A percentile compares a stretch with the other conserved stretches of the same genome.
These are phyloP conservation scores for Rhabdomys pumilio DNA, from an alignment of 2,797 vertebrate species.

Conservation along the genomic window DNA sequence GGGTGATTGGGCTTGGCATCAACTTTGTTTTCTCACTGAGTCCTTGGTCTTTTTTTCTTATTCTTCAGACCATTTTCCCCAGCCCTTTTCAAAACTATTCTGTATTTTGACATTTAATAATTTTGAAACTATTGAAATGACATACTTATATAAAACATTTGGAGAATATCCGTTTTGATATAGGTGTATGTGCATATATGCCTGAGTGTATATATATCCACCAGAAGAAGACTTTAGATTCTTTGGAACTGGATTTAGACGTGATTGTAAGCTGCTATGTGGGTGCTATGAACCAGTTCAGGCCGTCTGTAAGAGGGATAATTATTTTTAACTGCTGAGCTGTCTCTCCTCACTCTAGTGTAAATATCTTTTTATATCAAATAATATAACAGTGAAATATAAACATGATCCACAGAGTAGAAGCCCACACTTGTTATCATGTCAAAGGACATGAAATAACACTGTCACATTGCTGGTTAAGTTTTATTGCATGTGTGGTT, in stretches of 20 bases:
- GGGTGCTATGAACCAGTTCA: neutral
- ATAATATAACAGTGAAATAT: slow-evolving; percentile 6
- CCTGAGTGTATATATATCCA: too few species aligned
- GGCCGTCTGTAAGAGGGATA: too few species aligned
- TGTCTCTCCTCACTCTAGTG: neutral
- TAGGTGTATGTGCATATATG: neutral
- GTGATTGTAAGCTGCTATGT: neutral
- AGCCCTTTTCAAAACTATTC: neutral
- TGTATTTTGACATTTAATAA: neutral
- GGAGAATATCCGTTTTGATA: neutral
- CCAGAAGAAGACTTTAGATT: neutral
- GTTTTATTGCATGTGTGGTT: neutral
- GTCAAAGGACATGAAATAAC: neutral
- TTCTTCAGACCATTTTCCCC: neutral
- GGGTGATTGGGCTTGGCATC: too few species aligned
- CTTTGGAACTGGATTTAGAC: neutral
- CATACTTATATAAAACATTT: neutral
- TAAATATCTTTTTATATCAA: neutral
- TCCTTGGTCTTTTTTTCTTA: neutral
- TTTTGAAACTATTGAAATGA: neutral
- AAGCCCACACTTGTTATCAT: neutral
- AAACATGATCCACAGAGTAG: neutral
- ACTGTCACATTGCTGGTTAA: neutral
- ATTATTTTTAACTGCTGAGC: neutral
- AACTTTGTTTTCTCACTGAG: neutral